Evolutionary conservation across 2,113 vertebrate species (phyloP).

Genomic region (Cebus imitator): DNA sequence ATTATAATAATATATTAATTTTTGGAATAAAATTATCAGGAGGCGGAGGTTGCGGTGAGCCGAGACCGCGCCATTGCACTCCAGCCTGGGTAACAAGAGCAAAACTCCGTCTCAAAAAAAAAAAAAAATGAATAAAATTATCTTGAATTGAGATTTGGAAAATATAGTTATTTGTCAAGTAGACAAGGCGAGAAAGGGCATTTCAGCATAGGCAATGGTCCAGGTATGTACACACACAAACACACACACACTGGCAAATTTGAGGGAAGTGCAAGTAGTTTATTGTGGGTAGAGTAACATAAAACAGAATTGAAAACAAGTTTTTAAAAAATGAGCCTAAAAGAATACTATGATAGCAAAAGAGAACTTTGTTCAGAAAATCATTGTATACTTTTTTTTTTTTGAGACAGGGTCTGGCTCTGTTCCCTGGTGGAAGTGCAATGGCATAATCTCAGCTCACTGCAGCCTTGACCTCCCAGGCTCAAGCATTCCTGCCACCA

Average conservation of each 20-base stretch:
- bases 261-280: background rate
- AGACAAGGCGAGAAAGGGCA: background rate
- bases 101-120: background rate
- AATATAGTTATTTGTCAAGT: background rate
- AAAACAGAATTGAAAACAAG: background rate
- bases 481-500: background rate
- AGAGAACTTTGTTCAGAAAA: background rate
- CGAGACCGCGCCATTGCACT: no score
- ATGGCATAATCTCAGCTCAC: no score
- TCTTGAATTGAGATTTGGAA: background rate
- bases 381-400: background rate
- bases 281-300: background rate
- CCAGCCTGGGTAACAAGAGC: no score
- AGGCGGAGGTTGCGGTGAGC: no score
- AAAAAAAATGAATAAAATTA: constrained; percentile 2
- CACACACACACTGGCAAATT: background rate
- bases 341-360: background rate
- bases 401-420: background rate
- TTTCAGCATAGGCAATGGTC: background rate
- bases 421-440: background rate
- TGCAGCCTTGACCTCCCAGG: background rate
- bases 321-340: background rate
- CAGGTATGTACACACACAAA: background rate
- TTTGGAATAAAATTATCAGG: no score
- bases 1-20: no score